These are phyloP conservation scores for Sinocyclocheilus anophthalmus DNA, from an alignment of 2,113 vertebrate species.

Conservation along the genomic window DNA sequence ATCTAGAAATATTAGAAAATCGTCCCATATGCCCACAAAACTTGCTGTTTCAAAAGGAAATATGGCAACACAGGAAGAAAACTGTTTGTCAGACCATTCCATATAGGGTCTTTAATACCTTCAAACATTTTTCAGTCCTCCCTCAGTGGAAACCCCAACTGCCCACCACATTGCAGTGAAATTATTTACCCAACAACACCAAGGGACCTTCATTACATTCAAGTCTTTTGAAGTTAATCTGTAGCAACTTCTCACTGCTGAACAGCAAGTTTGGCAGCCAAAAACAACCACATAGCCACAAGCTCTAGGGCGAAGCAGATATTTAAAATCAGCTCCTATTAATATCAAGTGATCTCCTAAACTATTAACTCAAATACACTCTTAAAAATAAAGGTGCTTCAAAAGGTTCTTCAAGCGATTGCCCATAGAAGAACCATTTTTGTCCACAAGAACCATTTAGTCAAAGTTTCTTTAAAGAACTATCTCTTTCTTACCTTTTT, in stretches of 20 bases:
- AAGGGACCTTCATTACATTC: conserved; percentile 8
- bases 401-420: too few species aligned
- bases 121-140: neutral
- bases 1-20: neutral
- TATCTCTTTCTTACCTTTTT: too few species aligned
- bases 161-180: neutral
- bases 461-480: too few species aligned
- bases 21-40: neutral
- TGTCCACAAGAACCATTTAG: too few species aligned
- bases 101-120: neutral
- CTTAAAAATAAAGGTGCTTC: too few species aligned
- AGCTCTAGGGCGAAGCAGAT: neutral
- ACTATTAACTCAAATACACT: conserved; percentile 2
- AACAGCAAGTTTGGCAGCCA: neutral
- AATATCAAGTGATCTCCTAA: conserved; percentile 30
- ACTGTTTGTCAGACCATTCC: neutral
- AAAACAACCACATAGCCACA: too few species aligned
- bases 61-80: neutral
- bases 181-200: conserved; percentile 24
- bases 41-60: neutral
- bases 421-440: too few species aligned
- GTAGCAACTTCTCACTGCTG: neutral
- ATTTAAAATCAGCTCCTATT: neutral
- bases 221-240: conserved; percentile 3
- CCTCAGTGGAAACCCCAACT: neutral